Base-by-base conservation (phyloP, 2,797 vertebrate species). In the Rhinichthys osculus region DNA sequence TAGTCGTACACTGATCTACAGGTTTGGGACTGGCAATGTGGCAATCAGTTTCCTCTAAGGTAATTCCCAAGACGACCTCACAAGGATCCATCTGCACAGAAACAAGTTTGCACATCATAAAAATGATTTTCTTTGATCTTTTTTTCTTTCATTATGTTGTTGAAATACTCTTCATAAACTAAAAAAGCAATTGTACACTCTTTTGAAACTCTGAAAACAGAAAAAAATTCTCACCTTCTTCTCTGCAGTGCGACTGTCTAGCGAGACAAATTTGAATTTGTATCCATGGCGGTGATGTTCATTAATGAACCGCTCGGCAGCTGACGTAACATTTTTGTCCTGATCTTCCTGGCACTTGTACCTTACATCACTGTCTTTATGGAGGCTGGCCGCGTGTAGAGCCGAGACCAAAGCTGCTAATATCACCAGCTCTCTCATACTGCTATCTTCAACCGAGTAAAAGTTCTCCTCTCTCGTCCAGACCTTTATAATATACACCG, bases 221-320 rank as follows among this genome's bases (percentile, higher is more conserved):
- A 14, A 23, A 42, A 8, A 27, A 83, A 74, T 47, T 85, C 92
- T 73, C 10, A 90, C 90, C 83, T 66, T 52, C 85, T 85, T 16
- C 1, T 74, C 73, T 27, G 62, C 9, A 8, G 38, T 71, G 42
- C 21, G 72, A 67, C 30, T 62, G 5, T 40, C 3, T 10, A 74
- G 7, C 1, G 72, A 7, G 3, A 21, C 21, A 8, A 93, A 73
- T 52, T 33, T 71, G 85, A 93, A 93, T 88, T 93, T 93, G 88
- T 93, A 94, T 81, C 93, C 92, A 7, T 92, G 92, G 11, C 74
- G 23, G 74, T 92, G 92, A 6, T 89, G 33, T 1, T 80, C 3
- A 21, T 92, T 90, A 66, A 93, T 93, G n/a, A 88, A 81, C 16
- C 82, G 44, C 40, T 87, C 17, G 0, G 90, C 89, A 72, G 89